Evolutionary conservation across 2,797 vertebrate genomes (phyloP), one percentile per base, ranked within the genome.

Genomic region (Rhinatrema bivittatum): DNA sequence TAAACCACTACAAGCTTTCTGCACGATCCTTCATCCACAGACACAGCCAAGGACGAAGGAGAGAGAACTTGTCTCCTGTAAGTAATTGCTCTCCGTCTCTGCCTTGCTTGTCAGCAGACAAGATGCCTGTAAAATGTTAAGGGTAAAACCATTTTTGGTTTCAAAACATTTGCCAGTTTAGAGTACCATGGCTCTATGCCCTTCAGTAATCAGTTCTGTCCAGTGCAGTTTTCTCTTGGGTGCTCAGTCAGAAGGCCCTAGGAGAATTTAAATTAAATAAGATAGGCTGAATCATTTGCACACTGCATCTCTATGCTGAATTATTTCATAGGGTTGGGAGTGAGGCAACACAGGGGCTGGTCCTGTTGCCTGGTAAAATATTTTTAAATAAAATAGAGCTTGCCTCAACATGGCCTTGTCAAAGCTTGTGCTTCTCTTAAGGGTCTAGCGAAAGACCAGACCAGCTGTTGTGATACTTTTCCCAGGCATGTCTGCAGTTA

Each of bases 1-100:
- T 97, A 41, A 98, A 91, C 80, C 92, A 93, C 81, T 98, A 98
- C 81, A 89, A 91, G 46, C 84, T 95, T 20, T 94, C 94, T 1
- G 89, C 91, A 0, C 90, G 87, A 38, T 94, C 94, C 30, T 82
- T 94, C 64, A 86, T 93, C 54, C 85, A 86, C 72, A 82, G 92
- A 42, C 90, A 93, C 69, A 71, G 87, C 69, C 82, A 87, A 36
- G 61, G 81, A 4, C 68, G 85, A 55, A 60, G 89, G 62, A 78
- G 87, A 26, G 85, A 91, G 27, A 86, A 87, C 9, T 68, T 94
- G 40, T 87, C 91, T 36, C 91, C 87, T n/a, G 93, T 97, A 56
- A 93, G 92, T 76, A 17, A 1, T 22, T 1, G 0, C 13, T 22
- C 13, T 16, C 14, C 1, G 1, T 30, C 25, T 20, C 3, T 15